Evolutionary conservation across 1,140 invertebrate species (phyloP).

Genomic region (Saccostrea cuccullata): DNA sequence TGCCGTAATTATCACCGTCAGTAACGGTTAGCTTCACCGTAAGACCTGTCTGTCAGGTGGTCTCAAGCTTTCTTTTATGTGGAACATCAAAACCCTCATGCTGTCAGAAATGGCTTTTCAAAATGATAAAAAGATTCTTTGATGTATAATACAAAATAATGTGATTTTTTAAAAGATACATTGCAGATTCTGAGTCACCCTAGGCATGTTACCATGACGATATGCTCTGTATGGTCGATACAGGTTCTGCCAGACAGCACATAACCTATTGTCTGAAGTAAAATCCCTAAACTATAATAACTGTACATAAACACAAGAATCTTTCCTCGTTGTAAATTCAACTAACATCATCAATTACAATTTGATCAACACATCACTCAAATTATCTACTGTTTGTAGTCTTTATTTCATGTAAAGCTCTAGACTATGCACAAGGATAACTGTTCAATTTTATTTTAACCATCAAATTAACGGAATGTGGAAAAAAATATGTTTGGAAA

Average conservation of each 20-base stretch:
- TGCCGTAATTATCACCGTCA: slow-evolving; percentile 58
- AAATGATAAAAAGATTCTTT: slow-evolving; percentile 50
- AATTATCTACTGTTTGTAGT: too few relatives aligned
- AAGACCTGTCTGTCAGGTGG: slow-evolving; percentile 54
- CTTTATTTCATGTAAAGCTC: too few relatives aligned
- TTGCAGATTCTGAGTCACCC: neutral
- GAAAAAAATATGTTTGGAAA: too few relatives aligned
- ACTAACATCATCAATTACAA: too few relatives aligned
- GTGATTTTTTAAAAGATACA: slow-evolving; percentile 20
- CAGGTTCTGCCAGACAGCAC: neutral
- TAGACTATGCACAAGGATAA: too few relatives aligned
- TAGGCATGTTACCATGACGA: slow-evolving; percentile 14
- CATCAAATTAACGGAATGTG: too few relatives aligned
- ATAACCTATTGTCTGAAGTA: too few relatives aligned
- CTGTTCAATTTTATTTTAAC: too few relatives aligned
- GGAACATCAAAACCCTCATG: slow-evolving; percentile 50
- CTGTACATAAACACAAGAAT: too few relatives aligned
- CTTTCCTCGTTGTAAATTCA: too few relatives aligned
- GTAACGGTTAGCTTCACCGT: slow-evolving; percentile 47
- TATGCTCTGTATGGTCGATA: neutral
- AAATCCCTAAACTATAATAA: too few relatives aligned
- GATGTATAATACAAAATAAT: slow-evolving; percentile 51
- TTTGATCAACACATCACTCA: too few relatives aligned
- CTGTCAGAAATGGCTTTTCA: slow-evolving; percentile 44
- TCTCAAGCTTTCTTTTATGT: slow-evolving; percentile 53